Percentiles rank a stretch among this genome's conserved stretches.
These are phyloP conservation scores for Brachionus asplanchnoidis DNA, from an alignment of 1,140 invertebrate species.

Conservation along the genomic window DNA sequence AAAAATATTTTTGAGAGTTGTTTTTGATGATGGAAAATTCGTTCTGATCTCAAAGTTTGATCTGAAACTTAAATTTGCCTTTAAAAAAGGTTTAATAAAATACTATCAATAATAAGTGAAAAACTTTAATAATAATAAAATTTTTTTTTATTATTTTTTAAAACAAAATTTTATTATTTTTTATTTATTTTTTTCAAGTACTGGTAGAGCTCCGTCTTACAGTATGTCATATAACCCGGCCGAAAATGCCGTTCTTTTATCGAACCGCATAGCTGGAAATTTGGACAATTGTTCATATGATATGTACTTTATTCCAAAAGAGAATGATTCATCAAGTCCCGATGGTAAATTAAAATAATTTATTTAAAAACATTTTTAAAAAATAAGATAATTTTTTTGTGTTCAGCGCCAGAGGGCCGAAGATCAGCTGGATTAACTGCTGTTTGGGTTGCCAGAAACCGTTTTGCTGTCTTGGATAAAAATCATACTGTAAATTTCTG, in stretches of 20 bases:
- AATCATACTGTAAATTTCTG: slow-evolving; percentile 14
- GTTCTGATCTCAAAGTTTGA: too few relatives aligned
- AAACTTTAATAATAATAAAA: too few relatives aligned
- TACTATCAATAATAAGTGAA: slow-evolving; percentile 51
- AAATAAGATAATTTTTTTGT: background rate
- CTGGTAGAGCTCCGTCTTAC: slow-evolving; percentile 43
- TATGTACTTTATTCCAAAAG: slow-evolving; percentile 79
- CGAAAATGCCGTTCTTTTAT: slow-evolving; percentile 77
- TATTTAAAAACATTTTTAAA: background rate
- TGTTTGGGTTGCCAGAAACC: slow-evolving; percentile 93
- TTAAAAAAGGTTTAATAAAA: too few relatives aligned
- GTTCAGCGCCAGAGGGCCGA: slow-evolving; percentile 53
- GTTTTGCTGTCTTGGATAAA: slow-evolving; percentile 90
- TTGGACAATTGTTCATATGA: slow-evolving; percentile 90
- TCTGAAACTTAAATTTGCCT: too few relatives aligned
- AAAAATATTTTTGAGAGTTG: too few relatives aligned
- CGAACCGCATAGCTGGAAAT: slow-evolving; percentile 66
- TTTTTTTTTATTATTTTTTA: too few relatives aligned
- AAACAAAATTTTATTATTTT: background rate
- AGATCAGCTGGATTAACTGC: slow-evolving; percentile 83
- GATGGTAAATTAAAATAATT: slow-evolving; percentile 52
- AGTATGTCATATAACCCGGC: slow-evolving; percentile 95
- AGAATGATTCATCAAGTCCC: slow-evolving; percentile 61
- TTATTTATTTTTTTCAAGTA: background rate
- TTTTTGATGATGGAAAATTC: too few relatives aligned